Conservation (phyloP, 2,888 invertebrate genomes). For the Drosophila parthenogenetica region DNA sequence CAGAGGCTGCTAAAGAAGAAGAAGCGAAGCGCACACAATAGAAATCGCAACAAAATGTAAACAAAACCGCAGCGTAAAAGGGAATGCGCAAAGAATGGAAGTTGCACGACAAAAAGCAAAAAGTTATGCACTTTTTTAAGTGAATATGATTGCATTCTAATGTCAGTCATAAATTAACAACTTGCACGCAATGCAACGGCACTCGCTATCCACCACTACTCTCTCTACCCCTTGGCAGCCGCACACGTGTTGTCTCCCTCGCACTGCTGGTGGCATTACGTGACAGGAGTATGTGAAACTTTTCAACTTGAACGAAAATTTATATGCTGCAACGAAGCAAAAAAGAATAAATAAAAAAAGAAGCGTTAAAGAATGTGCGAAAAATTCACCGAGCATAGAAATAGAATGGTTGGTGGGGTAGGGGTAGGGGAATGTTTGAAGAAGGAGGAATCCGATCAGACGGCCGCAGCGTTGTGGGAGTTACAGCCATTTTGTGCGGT, state of each 20-base stretch:
- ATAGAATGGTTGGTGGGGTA: background rate
- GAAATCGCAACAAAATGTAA: constrained; percentile 15
- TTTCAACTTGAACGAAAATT: constrained; percentile 76
- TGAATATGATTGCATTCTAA: constrained; percentile 79
- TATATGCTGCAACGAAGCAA: constrained; percentile 66
- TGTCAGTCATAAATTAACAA: constrained; percentile 75
- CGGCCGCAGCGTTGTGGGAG: constrained; percentile 23
- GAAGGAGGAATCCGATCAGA: constrained; percentile 4
- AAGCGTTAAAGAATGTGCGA: constrained; percentile 55
- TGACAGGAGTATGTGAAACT: constrained; percentile 77
- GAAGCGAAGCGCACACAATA: background rate
- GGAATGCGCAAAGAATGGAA: background rate
- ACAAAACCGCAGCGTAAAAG: background rate
- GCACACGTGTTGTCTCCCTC: background rate
- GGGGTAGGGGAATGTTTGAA: background rate
- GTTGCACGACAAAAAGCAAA: constrained; percentile 43
- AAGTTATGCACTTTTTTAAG: constrained; percentile 75
- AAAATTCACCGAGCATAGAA: constrained; percentile 45
- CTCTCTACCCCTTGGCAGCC: background rate
- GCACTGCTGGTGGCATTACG: constrained; percentile 56
- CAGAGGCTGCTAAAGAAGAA: background rate
- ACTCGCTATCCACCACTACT: background rate
- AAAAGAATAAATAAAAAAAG: constrained; percentile 16
- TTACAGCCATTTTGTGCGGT: constrained; percentile 69
- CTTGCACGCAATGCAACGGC: constrained; percentile 48